Conservation (phyloP, 2,888 invertebrate genomes). For the Epirrita christyi region DNA sequence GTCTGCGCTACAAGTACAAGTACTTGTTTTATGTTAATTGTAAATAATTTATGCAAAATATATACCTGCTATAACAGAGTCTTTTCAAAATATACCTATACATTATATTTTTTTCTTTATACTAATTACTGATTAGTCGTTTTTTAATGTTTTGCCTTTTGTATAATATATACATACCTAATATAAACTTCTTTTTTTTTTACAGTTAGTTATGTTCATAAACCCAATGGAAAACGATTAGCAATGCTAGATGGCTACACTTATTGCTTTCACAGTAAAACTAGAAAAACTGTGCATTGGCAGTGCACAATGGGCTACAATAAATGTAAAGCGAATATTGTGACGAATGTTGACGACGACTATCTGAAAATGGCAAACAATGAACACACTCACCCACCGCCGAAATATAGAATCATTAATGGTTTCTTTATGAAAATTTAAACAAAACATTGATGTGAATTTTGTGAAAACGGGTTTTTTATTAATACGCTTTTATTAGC, state of each 20-base stretch:
- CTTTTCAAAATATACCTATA: too few relatives aligned
- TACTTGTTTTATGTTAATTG: too few relatives aligned
- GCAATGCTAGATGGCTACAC: conserved; percentile 4
- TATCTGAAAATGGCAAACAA: neutral
- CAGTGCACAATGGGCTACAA: neutral
- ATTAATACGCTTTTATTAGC: neutral
- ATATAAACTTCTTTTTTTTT: neutral
- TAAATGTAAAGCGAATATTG: conserved; percentile 3
- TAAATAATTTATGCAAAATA: too few relatives aligned
- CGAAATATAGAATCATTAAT: conserved; percentile 11
- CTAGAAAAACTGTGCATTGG: neutral
- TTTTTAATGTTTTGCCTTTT: too few relatives aligned
- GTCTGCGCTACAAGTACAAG: too few relatives aligned
- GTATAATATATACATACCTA: too few relatives aligned
- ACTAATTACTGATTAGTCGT: too few relatives aligned
- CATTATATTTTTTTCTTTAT: too few relatives aligned
- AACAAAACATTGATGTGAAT: too few relatives aligned
- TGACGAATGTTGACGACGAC: neutral
- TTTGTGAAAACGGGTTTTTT: too few relatives aligned
- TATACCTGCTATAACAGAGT: too few relatives aligned
- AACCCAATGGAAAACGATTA: conserved; percentile 6
- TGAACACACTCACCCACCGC: conserved; percentile 18
- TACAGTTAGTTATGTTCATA: neutral
- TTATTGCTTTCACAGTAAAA: neutral
- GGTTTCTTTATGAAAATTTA: neutral